Conservation (phyloP, 2,888 invertebrate genomes). For the Germaria angustata region DNA sequence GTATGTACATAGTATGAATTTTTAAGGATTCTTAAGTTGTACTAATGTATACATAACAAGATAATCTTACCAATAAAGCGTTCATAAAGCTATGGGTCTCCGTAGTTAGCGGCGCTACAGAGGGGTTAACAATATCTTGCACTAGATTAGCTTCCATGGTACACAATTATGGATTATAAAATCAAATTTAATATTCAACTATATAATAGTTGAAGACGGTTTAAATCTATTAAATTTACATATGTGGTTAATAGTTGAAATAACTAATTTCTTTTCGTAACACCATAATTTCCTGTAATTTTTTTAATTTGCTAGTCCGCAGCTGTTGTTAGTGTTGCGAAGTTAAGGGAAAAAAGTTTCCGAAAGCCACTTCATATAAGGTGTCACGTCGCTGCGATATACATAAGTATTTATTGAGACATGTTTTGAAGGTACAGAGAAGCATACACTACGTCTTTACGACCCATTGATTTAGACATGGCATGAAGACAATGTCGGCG, state of each 20-base stretch:
- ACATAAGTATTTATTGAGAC: too few relatives aligned
- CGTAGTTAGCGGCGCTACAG: not conserved
- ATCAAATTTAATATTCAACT: not conserved
- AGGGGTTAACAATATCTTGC: slow-evolving; percentile 29
- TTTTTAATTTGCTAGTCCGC: not conserved
- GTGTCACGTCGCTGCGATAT: too few relatives aligned
- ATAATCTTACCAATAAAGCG: slow-evolving; percentile 67
- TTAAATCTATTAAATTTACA: too few relatives aligned
- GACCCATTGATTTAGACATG: too few relatives aligned
- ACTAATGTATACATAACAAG: too few relatives aligned
- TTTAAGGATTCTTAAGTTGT: too few relatives aligned
- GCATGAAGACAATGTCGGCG: too few relatives aligned
- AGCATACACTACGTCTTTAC: too few relatives aligned
- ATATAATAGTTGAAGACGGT: not conserved
- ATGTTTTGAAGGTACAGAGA: too few relatives aligned
- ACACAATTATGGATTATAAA: not conserved
- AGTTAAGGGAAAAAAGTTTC: too few relatives aligned
- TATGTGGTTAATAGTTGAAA: not conserved
- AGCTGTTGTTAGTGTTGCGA: not conserved
- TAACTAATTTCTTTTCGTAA: not conserved
- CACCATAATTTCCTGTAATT: not conserved
- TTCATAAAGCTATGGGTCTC: slow-evolving; percentile 56
- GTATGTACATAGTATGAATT: too few relatives aligned
- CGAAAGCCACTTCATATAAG: too few relatives aligned
- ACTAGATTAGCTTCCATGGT: slow-evolving; percentile 33